Conservation (phyloP, 2,113 vertebrate genomes). For the Laticauda laticaudata region DNA sequence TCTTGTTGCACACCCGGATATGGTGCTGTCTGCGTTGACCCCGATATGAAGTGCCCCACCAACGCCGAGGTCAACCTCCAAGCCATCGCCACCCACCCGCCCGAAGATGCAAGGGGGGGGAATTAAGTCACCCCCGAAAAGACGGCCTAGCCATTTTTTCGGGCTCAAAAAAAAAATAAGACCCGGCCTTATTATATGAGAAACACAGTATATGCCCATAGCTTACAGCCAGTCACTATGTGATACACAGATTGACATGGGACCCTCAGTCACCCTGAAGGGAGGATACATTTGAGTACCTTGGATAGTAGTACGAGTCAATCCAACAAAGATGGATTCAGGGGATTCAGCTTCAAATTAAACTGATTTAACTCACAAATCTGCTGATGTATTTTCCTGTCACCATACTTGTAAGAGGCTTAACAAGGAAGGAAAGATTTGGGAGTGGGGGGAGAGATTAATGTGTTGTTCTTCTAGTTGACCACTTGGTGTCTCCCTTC, state of each 20-base stretch:
- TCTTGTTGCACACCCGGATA: too few relatives aligned
- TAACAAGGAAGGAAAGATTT: too few relatives aligned
- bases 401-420: neutral
- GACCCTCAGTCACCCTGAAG: neutral
- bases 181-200: too few relatives aligned
- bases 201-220: neutral
- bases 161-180: too few relatives aligned
- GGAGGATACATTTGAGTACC: neutral
- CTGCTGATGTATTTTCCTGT: neutral
- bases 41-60: too few relatives aligned
- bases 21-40: too few relatives aligned
- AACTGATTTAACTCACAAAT: neutral
- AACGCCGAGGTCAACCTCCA: too few relatives aligned
- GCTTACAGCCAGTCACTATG: neutral
- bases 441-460: neutral
- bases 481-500: conserved; percentile 12
- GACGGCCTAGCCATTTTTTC: too few relatives aligned
- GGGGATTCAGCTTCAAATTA: neutral
- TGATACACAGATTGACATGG: neutral
- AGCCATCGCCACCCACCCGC: too few relatives aligned
- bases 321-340: neutral
- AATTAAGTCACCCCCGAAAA: too few relatives aligned
- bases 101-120: too few relatives aligned
- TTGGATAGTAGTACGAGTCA: neutral
- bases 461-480: neutral